phyloP scores from a whole-genome alignment of 1,140 invertebrate species.

The Saxidomus purpurata region DNA sequence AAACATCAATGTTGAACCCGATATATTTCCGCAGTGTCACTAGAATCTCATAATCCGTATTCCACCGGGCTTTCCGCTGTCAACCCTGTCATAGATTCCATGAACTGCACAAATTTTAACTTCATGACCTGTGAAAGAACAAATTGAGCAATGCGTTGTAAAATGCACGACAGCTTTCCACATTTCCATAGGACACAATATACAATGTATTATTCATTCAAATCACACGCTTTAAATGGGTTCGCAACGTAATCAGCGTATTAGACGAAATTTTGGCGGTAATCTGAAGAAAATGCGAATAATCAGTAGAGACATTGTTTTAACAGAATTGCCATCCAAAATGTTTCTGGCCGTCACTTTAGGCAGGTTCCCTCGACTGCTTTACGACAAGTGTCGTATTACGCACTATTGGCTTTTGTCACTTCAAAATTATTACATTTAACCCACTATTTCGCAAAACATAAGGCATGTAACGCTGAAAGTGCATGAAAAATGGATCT shows the following conservation, averaged over 20 bases:
- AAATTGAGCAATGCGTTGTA: not conserved
- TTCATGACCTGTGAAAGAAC: not conserved
- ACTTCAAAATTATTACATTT: conserved; percentile 53
- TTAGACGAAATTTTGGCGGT: conserved; percentile 34
- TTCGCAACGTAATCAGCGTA: conserved; percentile 32
- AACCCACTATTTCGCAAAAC: conserved; percentile 42
- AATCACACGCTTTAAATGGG: conserved; percentile 54
- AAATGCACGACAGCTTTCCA: conserved; percentile 14
- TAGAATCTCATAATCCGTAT: not conserved
- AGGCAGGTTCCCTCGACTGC: conserved; percentile 7
- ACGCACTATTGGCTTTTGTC: conserved; percentile 63
- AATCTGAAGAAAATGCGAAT: conserved; percentile 58
- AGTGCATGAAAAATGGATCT: conserved; percentile 47
- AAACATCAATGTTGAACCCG: not conserved
- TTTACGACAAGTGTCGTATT: conserved; percentile 57
- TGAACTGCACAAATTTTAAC: conserved; percentile 41
- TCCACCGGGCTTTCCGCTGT: not conserved
- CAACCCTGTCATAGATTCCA: not conserved
- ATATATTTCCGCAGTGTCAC: not conserved
- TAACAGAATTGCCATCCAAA: conserved; percentile 50
- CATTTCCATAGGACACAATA: not conserved
- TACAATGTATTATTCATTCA: conserved; percentile 49
- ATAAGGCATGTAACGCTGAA: conserved; percentile 38
- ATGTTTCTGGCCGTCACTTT: conserved; percentile 28
- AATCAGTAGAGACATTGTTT: conserved; percentile 61